Conservation (phyloP, 2,113 vertebrate species). For the Pantherophis guttatus region DNA sequence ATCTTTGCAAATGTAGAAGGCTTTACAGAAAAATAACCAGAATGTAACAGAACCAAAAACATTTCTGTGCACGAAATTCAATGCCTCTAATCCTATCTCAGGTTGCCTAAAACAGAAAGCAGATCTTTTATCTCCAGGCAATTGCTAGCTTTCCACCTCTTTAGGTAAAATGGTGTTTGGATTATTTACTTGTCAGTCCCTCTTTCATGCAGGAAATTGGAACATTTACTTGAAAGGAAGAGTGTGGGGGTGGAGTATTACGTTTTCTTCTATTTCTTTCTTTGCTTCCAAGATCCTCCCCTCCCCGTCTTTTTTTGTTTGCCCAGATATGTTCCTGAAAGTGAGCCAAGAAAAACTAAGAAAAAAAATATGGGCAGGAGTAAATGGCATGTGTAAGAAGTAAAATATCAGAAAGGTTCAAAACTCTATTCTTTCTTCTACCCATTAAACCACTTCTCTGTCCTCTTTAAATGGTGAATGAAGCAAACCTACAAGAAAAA, state of each 20-base stretch:
- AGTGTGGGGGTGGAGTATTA: neutral
- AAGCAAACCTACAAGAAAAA: neutral
- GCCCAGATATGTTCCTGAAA: neutral
- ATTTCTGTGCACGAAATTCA: neutral
- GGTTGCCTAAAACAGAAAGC: neutral
- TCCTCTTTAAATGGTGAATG: neutral
- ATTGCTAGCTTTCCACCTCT: neutral
- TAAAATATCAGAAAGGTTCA: neutral
- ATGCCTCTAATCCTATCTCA: neutral
- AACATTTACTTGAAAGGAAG: neutral
- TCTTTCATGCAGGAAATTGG: neutral
- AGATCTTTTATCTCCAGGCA: neutral
- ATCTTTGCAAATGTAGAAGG: neutral
- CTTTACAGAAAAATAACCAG: neutral
- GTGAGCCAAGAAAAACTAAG: neutral
- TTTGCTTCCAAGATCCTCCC: neutral
- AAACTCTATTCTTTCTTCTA: neutral
- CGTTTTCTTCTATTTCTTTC: neutral
- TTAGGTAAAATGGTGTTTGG: neutral
- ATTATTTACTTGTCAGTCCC: neutral
- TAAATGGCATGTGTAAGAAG: neutral
- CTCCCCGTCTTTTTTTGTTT: neutral
- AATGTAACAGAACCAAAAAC: neutral
- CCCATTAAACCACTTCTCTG: neutral
- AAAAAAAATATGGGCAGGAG: neutral